A percentile compares a stretch with the other conserved stretches of the same genome.
phyloP scores from a whole-genome alignment of 2,113 vertebrate genomes.

The Ictidomys tridecemlineatus region DNA sequence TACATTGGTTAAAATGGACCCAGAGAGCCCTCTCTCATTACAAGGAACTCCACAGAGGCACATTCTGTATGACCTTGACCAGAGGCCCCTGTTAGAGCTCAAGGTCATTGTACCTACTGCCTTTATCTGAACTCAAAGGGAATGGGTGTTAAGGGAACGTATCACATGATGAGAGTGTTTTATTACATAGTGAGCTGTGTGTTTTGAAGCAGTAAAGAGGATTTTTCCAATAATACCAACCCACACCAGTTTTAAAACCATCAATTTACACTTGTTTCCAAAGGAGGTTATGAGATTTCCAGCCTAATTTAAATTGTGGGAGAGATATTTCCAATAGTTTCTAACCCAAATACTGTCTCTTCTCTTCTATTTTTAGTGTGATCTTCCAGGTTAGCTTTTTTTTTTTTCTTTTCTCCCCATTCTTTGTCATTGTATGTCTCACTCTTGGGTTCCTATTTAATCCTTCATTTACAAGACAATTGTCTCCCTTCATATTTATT shows the following conservation, averaged over 20 bases:
- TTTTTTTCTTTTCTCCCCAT: background rate
- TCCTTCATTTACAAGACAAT: background rate
- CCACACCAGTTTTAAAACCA: background rate
- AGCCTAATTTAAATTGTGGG: background rate
- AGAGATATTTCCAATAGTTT: background rate
- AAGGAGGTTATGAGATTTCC: background rate
- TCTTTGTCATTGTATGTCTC: background rate
- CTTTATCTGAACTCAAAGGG: background rate
- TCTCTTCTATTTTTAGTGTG: background rate
- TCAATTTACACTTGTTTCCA: background rate
- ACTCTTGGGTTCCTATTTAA: background rate
- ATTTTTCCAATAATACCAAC: conserved; percentile 9
- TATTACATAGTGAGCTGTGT: background rate
- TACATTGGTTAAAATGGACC: background rate
- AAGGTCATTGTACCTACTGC: background rate
- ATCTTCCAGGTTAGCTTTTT: background rate
- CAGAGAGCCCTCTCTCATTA: background rate
- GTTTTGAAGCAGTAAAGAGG: conserved; percentile 22
- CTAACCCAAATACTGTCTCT: background rate
- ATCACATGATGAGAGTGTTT: background rate
- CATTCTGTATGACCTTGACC: rapidly evolving
- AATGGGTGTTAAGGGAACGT: background rate
- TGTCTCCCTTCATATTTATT: conserved; percentile 41
- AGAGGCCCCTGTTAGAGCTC: background rate
- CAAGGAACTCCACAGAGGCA: too few relatives aligned